Conservation (phyloP, 2,888 invertebrate species). For the Priocnemis perturbator region DNA sequence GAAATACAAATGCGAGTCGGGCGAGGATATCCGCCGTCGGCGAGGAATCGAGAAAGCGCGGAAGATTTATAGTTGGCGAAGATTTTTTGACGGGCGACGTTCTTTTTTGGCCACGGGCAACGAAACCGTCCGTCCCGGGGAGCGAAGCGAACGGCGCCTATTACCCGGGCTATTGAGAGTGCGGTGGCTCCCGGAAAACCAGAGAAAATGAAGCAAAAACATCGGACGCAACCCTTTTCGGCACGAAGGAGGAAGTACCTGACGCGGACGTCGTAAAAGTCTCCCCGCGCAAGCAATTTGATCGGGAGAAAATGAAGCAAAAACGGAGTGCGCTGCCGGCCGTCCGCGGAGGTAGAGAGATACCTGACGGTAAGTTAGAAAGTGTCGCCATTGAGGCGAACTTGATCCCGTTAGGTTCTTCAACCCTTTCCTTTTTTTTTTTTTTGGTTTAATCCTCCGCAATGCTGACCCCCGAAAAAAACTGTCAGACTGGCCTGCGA, state of each 20-base stretch:
- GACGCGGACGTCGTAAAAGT: slow-evolving; percentile 11
- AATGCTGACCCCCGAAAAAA: slow-evolving; percentile 22
- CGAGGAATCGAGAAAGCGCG: slow-evolving; percentile 16
- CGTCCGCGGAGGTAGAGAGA: neutral
- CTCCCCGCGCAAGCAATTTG: neutral
- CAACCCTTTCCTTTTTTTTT: slow-evolving; percentile 28
- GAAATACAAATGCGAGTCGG: slow-evolving; percentile 4
- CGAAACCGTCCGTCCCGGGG: slow-evolving; percentile 26
- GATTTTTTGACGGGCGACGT: neutral
- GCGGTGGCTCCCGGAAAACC: slow-evolving; percentile 61
- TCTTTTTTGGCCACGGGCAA: too few species aligned
- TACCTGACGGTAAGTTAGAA: slow-evolving; percentile 39
- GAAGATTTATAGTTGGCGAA: slow-evolving; percentile 39
- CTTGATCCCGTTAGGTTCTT: slow-evolving; percentile 61
- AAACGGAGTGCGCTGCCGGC: slow-evolving; percentile 20
- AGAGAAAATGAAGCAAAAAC: slow-evolving; percentile 64
- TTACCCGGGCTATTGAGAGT: slow-evolving; percentile 46
- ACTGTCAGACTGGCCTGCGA: slow-evolving; percentile 24
- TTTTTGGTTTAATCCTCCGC: neutral
- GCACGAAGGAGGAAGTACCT: slow-evolving; percentile 30
- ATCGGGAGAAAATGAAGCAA: slow-evolving; percentile 28
- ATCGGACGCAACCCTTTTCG: slow-evolving; percentile 43
- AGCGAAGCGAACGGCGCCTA: slow-evolving; percentile 60
- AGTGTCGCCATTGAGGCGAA: slow-evolving; percentile 31
- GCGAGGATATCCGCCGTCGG: neutral